Evolutionary conservation across 2,888 invertebrate species (phyloP), one percentile per base, ranked within the genome.

Genomic region (Cosmorhoe ocellata): DNA sequence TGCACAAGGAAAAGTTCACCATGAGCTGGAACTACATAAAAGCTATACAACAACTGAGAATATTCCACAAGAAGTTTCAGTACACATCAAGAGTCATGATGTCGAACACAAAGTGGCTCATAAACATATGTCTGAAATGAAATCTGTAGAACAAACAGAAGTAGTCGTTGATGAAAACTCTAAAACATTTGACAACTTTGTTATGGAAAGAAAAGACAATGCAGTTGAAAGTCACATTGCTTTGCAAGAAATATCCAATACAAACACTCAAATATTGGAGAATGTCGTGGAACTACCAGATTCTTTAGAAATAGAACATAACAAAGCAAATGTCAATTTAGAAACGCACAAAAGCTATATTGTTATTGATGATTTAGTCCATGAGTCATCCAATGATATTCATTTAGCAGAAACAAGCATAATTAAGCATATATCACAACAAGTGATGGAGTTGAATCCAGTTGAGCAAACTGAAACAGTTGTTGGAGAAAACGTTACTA

Each of bases 311-410:
- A 59, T 70, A 26, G 76, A 79, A 41, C 45, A 42, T 26, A 78
- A 59, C 41, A 69, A 66, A 56, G 84, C 78, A 12, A 60, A 55
- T 14, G 13, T 74, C 27, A 76, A 78, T 41, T 30, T 86, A 31
- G 76, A 80, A 68, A 64, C 77, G 9, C 67, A 75, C 50, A 75
- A 76, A 58, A 78, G 74, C 32, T 84, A 71, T 54, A 64, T 64
- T 22, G 72, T 81, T 7, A 64, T 66, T 12, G 81, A 87, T 71
- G 75, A 78, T 47, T 33, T 78, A 11, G 45, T 69, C 18, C 86
- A 88, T 2, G 92, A 92, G 63, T 79, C 79, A 54, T 82, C 91
- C 63, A 79, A 79, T 36, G 58, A 77, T 47, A 83, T 92, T 18
- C 61, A 61, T 11, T 8, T 37, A 46, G 69, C 76, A 5, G 61